Conservation (phyloP, 2,113 vertebrate genomes). For the Oenanthe melanoleuca region DNA sequence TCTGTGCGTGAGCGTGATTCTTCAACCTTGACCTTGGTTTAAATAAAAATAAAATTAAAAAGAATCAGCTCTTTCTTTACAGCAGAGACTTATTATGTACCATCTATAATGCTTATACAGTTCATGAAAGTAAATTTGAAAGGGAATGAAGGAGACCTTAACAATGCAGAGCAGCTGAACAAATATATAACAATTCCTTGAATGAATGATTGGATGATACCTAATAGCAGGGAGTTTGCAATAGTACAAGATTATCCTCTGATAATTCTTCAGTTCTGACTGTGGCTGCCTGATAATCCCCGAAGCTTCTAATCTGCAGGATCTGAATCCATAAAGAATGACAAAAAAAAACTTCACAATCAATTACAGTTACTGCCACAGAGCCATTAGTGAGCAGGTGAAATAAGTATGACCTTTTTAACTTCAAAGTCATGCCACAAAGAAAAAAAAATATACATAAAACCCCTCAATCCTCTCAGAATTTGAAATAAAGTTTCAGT, state of each 20-base stretch:
- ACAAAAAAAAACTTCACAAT: slow-evolving; percentile 24
- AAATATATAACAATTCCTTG: slow-evolving; percentile 57
- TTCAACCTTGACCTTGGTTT: slow-evolving; percentile 58
- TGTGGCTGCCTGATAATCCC: slow-evolving; percentile 62
- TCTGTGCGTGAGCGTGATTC: neutral
- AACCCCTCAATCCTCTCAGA: neutral
- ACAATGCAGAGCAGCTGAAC: slow-evolving; percentile 46
- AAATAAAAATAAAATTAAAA: slow-evolving; percentile 66
- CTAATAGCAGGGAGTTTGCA: slow-evolving; percentile 62
- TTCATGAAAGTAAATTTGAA: slow-evolving; percentile 52
- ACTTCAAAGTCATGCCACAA: slow-evolving; percentile 52
- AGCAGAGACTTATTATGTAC: slow-evolving; percentile 28
- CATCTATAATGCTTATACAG: neutral
- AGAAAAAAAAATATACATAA: neutral
- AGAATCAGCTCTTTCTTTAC: slow-evolving; percentile 13
- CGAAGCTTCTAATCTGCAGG: slow-evolving; percentile 50
- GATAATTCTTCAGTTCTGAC: slow-evolving; percentile 68
- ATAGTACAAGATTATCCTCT: slow-evolving; percentile 64
- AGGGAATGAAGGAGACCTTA: slow-evolving; percentile 33
- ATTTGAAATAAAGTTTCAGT: neutral
- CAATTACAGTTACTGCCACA: slow-evolving; percentile 45
- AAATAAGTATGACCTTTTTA: slow-evolving; percentile 51
- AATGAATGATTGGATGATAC: slow-evolving; percentile 60
- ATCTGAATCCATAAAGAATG: slow-evolving; percentile 67
- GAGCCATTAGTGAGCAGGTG: slow-evolving; percentile 36